Evolutionary conservation across 2,113 vertebrate genomes (phyloP).

Genomic region (Anoplopoma fimbria): DNA sequence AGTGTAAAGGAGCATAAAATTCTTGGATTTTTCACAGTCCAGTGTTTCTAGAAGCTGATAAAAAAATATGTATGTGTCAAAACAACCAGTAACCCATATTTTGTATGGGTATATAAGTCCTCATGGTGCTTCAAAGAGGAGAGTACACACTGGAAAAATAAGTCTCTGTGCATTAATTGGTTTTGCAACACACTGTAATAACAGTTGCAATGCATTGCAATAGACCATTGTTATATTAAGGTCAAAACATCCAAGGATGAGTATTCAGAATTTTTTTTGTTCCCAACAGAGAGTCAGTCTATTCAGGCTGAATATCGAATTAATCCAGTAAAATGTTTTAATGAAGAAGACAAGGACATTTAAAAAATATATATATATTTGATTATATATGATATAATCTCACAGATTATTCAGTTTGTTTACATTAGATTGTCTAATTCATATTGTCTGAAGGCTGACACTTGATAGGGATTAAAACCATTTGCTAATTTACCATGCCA

Average conservation of each 20-base stretch:
- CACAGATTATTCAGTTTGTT: background rate
- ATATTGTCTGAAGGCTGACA: background rate
- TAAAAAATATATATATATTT: no score
- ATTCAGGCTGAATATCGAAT: background rate
- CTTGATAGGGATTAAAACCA: background rate
- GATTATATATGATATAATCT: no score
- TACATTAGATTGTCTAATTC: background rate
- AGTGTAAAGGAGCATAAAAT: background rate
- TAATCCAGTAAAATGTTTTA: background rate
- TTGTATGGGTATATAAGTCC: conserved; percentile 16
- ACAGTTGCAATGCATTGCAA: conserved; percentile 49
- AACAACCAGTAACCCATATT: conserved; percentile 10
- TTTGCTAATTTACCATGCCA: background rate
- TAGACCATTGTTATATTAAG: conserved; percentile 18
- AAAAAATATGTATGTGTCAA: conserved; percentile 12
- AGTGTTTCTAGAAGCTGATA: background rate
- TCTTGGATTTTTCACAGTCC: background rate
- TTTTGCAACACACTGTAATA: conserved; percentile 62
- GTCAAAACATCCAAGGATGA: conserved; percentile 17
- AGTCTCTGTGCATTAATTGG: conserved; percentile 39
- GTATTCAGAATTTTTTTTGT: background rate
- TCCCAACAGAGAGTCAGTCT: conserved; percentile 3
- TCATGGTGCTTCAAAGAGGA: conserved; percentile 11
- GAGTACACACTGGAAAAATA: conserved; percentile 16
- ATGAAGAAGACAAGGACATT: background rate